phyloP scores from a whole-genome alignment of 2,888 invertebrate species.

The Platerodrilus igneus region DNA sequence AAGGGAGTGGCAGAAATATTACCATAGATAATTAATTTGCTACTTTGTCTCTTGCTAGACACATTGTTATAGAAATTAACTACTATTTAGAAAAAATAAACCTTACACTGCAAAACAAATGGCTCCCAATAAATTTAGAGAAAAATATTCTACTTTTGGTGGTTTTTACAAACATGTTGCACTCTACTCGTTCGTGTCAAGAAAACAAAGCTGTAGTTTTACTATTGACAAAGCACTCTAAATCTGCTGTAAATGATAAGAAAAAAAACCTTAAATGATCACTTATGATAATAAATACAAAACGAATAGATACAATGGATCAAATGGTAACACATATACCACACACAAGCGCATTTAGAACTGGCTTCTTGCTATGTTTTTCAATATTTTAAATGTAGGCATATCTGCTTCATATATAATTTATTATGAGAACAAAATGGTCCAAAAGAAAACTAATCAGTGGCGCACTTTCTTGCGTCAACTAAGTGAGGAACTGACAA shows the following conservation, averaged over 20 bases:
- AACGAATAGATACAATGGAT: constrained; percentile 26
- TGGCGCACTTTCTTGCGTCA: constrained; percentile 15
- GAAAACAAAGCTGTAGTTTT: constrained; percentile 21
- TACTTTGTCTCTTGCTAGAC: constrained; percentile 25
- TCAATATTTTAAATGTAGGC: constrained; percentile 22
- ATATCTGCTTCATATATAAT: constrained; percentile 18
- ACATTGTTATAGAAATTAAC: constrained; percentile 24
- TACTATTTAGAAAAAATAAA: constrained; percentile 15
- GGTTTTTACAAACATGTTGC: constrained; percentile 29
- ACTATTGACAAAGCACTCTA: constrained; percentile 26
- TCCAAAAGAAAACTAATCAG: constrained; percentile 22
- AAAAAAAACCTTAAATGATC: constrained; percentile 28
- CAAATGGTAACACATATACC: constrained; percentile 16
- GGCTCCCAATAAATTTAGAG: constrained; percentile 16
- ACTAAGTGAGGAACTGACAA: constrained; percentile 12
- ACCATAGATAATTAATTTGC: constrained; percentile 32
- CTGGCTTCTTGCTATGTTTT: constrained; percentile 22
- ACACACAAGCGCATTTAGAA: constrained; percentile 20
- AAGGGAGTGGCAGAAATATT: constrained; percentile 33
- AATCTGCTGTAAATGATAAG: constrained; percentile 11
- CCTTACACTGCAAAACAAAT: too few species aligned
- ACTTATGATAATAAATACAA: constrained; percentile 27
- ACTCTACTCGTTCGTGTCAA: constrained; percentile 28
- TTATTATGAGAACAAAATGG: constrained; percentile 26
- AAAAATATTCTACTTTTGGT: constrained; percentile 11